Evolutionary conservation across 2,113 vertebrate genomes (phyloP).

Genomic region (Ameiurus melas): DNA sequence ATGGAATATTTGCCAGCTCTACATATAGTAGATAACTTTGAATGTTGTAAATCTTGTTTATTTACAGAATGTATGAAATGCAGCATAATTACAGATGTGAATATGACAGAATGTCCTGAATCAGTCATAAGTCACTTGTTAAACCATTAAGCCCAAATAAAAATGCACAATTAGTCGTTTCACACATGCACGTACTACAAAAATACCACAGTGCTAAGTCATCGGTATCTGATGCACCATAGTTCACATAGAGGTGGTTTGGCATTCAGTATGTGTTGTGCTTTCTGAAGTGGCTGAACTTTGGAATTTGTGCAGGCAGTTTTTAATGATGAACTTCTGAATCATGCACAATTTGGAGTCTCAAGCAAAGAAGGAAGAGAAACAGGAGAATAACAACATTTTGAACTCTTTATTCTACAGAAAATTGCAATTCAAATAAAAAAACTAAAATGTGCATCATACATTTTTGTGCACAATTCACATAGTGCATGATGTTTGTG

Average conservation of each 20-base stretch:
- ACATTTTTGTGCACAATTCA: neutral
- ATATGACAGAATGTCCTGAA: neutral
- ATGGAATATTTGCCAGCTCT: neutral
- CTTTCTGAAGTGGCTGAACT: neutral
- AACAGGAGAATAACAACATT: neutral
- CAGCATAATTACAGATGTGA: too few species aligned
- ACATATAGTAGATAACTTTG: too few species aligned
- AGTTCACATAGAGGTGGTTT: neutral
- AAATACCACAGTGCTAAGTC: neutral
- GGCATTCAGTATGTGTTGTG: neutral
- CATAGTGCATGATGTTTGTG: neutral
- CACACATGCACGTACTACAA: neutral
- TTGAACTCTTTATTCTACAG: neutral
- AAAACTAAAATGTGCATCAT: neutral
- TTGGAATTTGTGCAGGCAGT: neutral
- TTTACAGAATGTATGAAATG: too few species aligned
- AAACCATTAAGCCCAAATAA: neutral
- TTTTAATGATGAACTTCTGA: neutral
- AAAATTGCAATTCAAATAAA: neutral
- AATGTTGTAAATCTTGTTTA: too few species aligned
- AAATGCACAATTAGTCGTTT: neutral
- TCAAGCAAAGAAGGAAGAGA: neutral
- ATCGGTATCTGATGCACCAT: neutral
- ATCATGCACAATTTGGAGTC: neutral
- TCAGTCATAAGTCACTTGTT: neutral